Evolutionary conservation across 1,140 invertebrate genomes (phyloP).

Genomic region (Dryas iulia): DNA sequence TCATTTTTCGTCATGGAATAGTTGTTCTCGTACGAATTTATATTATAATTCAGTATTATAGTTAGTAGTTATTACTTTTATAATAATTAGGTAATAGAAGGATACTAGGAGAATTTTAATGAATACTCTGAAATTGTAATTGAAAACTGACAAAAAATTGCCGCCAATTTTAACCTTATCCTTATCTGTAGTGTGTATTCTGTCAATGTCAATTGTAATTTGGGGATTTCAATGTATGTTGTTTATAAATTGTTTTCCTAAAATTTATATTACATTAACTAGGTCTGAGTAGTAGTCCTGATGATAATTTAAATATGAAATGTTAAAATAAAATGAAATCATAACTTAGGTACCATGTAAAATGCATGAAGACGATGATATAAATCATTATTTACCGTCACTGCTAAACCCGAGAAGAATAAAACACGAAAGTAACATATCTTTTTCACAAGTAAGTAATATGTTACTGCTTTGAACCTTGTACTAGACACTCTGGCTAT

Average conservation of each 20-base stretch:
- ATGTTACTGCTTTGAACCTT: not conserved
- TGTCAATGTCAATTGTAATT: not conserved
- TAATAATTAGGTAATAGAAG: too few species aligned
- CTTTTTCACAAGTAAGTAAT: slow-evolving; percentile 46
- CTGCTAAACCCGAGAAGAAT: slow-evolving; percentile 49
- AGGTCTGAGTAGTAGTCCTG: too few species aligned
- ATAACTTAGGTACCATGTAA: slow-evolving; percentile 12
- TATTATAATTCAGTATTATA: too few species aligned
- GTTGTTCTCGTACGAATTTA: too few species aligned
- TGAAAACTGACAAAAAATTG: not conserved
- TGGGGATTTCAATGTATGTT: not conserved
- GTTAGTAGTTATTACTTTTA: too few species aligned
- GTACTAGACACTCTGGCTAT: too few species aligned
- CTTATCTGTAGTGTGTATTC: not conserved
- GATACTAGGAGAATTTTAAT: too few species aligned
- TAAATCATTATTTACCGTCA: slow-evolving; percentile 57
- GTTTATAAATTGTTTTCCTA: not conserved
- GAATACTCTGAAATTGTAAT: not conserved
- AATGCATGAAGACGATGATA: slow-evolving; percentile 44
- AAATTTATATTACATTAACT: too few species aligned
- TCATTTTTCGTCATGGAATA: too few species aligned
- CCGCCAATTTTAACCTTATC: too few species aligned
- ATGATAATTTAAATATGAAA: too few species aligned
- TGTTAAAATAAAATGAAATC: too few species aligned
- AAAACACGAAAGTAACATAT: slow-evolving; percentile 43